A percentile compares a stretch with the other conserved stretches of the same genome.
Conservation (phyloP, 1,140 invertebrate genomes). For the Nautilus pompilius region DNA sequence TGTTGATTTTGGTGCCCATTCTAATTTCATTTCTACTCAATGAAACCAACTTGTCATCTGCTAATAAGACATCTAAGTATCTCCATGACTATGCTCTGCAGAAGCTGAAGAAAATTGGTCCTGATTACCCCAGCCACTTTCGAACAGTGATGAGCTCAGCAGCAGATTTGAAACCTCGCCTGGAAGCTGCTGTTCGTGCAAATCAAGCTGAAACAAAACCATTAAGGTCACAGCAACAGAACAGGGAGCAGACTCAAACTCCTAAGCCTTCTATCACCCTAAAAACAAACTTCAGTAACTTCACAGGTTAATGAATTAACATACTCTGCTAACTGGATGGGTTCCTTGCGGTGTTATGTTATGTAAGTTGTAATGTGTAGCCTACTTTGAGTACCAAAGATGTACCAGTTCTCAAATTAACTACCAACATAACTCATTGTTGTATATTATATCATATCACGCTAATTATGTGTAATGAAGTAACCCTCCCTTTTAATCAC, state of each 20-base stretch:
- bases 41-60: conserved; percentile 62
- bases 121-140: conserved; percentile 78
- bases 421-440: neutral
- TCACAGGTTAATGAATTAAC: conserved; percentile 22
- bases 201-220: conserved; percentile 52
- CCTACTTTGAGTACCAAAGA: neutral
- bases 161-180: conserved; percentile 71
- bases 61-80: conserved; percentile 64
- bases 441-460: neutral
- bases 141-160: conserved; percentile 83
- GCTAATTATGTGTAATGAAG: neutral
- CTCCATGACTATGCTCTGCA: conserved; percentile 84
- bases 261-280: conserved; percentile 82
- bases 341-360: no score
- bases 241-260: conserved; percentile 59
- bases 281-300: conserved; percentile 96
- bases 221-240: conserved; percentile 41
- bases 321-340: neutral
- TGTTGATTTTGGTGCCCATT: conserved; percentile 82
- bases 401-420: neutral
- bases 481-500: no score
- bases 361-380: neutral
- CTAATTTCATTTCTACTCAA: conserved; percentile 81
- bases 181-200: conserved; percentile 82
- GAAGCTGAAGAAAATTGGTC: conserved; percentile 85